Conservation (phyloP, 2,797 vertebrate species). For the Helicolenus hilgendorfi region DNA sequence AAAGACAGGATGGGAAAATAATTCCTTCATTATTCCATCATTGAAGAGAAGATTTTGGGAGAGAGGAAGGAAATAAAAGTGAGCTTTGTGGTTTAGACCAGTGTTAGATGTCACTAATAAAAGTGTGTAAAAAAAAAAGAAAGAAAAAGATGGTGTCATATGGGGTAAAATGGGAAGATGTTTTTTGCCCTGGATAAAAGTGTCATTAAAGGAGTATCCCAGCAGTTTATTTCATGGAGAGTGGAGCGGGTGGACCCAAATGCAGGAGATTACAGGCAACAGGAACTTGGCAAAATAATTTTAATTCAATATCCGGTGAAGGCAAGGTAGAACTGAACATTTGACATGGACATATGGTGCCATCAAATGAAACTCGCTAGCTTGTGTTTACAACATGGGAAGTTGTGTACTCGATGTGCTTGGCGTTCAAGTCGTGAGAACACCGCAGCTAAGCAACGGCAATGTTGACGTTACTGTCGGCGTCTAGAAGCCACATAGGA, state of each 20-base stretch:
- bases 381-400: too few species aligned
- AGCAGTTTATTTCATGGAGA: neutral
- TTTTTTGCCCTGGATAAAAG: neutral
- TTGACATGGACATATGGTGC: too few species aligned
- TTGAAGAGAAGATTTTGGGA: neutral
- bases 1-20: neutral
- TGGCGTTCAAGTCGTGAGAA: too few species aligned
- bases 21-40: neutral
- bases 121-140: neutral
- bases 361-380: too few species aligned
- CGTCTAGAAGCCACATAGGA: too few species aligned
- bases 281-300: too few species aligned
- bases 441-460: fast-evolving
- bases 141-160: neutral
- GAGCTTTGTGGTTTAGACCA: neutral
- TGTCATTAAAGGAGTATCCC: neutral
- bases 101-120: neutral
- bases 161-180: neutral
- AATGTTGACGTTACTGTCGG: too few species aligned
- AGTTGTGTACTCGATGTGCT: too few species aligned
- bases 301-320: too few species aligned
- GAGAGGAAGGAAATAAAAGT: neutral
- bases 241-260: too few species aligned
- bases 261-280: too few species aligned
- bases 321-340: too few species aligned